phyloP scores from a whole-genome alignment of 2,113 vertebrate genomes.

The Dryoscopus gambensis region DNA sequence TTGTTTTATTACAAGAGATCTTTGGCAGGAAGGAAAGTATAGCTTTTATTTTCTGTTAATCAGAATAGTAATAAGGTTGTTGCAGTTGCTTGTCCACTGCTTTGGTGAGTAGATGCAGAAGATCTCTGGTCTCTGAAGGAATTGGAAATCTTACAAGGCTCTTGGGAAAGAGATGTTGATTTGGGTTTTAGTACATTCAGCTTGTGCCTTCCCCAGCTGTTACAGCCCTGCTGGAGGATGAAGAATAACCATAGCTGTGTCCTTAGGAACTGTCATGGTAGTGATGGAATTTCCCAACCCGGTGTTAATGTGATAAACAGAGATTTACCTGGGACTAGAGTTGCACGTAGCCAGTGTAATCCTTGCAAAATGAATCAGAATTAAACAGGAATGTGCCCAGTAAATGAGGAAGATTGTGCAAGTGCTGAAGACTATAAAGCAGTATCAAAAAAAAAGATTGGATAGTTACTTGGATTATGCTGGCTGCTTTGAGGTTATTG shows the following conservation, averaged over 20 bases:
- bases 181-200: background rate
- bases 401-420: background rate
- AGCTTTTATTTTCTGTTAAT: background rate
- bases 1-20: background rate
- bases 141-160: background rate
- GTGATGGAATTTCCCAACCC: background rate
- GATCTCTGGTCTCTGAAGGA: background rate
- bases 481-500: background rate
- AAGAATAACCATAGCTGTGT: fast-evolving
- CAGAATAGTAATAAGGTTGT: background rate
- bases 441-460: background rate
- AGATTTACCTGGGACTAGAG: background rate
- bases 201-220: background rate
- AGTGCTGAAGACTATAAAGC: background rate
- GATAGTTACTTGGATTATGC: background rate
- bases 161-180: background rate
- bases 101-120: background rate
- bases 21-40: background rate
- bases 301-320: background rate
- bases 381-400: background rate
- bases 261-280: background rate
- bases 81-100: background rate
- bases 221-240: background rate
- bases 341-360: background rate
- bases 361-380: background rate